phyloP scores from a whole-genome alignment of 37 sponge, comb jelly and placozoan genomes.

The Oopsacas minuta region DNA sequence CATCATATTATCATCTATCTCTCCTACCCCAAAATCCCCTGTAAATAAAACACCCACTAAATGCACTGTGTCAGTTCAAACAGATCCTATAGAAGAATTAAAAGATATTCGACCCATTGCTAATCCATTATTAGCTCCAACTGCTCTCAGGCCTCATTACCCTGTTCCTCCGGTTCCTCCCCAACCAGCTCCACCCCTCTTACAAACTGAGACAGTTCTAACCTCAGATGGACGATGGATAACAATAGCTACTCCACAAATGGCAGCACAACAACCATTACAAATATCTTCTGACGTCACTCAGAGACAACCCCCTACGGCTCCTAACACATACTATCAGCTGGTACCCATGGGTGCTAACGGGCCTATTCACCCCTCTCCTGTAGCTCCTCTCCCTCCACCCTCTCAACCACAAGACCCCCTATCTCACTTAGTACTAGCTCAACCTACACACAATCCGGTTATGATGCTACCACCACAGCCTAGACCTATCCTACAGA shows the following conservation, averaged over 20 bases:
- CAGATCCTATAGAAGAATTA: neutral
- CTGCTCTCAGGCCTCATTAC: neutral
- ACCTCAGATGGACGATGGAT: conserved; percentile 12
- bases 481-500: neutral
- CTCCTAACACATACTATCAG: neutral
- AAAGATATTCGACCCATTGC: neutral
- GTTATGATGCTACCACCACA: neutral
- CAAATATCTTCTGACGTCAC: neutral
- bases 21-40: neutral
- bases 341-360: conserved; percentile 6
- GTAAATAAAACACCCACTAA: neutral
- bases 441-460: neutral
- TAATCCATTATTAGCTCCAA: neutral
- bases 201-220: neutral
- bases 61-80: neutral
- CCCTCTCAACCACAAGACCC: neutral
- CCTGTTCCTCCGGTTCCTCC: neutral
- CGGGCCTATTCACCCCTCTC: neutral
- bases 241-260: neutral
- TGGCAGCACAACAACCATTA: neutral
- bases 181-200: neutral
- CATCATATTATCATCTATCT: neutral
- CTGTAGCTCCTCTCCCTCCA: neutral
- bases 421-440: neutral
- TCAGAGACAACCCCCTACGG: neutral